phyloP scores from a whole-genome alignment of 2,113 vertebrate species.

The Poeciliopsis prolifica region DNA sequence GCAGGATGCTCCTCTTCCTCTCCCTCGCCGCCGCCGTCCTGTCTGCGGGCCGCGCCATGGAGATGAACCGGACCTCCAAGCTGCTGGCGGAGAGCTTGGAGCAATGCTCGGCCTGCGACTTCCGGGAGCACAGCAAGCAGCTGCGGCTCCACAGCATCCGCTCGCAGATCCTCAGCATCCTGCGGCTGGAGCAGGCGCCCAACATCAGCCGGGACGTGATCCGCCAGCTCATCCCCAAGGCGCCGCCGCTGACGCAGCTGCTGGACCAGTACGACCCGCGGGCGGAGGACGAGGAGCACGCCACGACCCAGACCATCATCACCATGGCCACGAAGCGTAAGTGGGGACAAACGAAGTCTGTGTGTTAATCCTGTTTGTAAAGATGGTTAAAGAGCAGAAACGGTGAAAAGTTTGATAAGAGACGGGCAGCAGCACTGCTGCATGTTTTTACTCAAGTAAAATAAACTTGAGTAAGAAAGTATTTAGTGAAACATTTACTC shows the following conservation, averaged over 20 bases:
- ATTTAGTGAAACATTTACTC: too few species aligned
- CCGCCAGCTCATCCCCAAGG: slow-evolving; percentile 93
- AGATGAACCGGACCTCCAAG: slow-evolving; percentile 81
- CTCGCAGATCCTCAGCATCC: slow-evolving; percentile 96
- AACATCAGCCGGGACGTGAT: slow-evolving; percentile 98
- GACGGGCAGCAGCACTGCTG: too few species aligned
- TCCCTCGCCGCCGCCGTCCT: slow-evolving; percentile 82
- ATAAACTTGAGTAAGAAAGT: too few species aligned
- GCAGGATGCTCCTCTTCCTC: slow-evolving; percentile 84
- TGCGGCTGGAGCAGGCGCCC: slow-evolving; percentile 93
- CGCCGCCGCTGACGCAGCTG: slow-evolving; percentile 92
- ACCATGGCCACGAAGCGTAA: slow-evolving; percentile 94
- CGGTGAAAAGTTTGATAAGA: not conserved
- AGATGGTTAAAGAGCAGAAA: not conserved
- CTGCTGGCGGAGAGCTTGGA: slow-evolving; percentile 83
- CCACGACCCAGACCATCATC: slow-evolving; percentile 95
- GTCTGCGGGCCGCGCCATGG: slow-evolving; percentile 77
- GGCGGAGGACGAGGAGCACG: slow-evolving; percentile 92
- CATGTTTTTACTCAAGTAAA: too few species aligned
- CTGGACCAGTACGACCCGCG: slow-evolving; percentile 95
- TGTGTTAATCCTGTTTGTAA: slow-evolving; percentile 45
- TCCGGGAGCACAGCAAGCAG: slow-evolving; percentile 93
- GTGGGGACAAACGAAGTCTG: not conserved
- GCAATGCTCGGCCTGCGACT: slow-evolving; percentile 90
- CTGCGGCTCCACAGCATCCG: slow-evolving; percentile 96